phyloP scores from a whole-genome alignment of 2,888 invertebrate genomes.

The Odontothrips loti region DNA sequence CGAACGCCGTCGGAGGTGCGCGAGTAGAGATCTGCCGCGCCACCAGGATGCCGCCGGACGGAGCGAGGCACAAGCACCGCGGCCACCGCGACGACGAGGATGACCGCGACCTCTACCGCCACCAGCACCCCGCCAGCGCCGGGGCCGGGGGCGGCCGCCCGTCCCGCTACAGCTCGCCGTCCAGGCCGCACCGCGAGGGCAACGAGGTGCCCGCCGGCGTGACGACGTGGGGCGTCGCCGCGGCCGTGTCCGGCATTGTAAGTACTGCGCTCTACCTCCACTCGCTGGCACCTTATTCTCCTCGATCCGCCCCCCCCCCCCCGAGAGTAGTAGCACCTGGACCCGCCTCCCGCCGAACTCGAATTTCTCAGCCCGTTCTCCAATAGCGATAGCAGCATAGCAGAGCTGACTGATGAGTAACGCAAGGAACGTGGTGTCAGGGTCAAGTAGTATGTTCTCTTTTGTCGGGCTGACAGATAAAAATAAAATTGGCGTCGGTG shows the following conservation, averaged over 20 bases:
- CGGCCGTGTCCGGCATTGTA: background rate
- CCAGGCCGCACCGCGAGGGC: background rate
- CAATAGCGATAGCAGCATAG: too few species aligned
- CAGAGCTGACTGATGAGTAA: too few species aligned
- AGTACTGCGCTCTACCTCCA: background rate
- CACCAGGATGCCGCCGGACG: background rate
- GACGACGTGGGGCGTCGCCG: background rate
- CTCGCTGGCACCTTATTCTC: background rate
- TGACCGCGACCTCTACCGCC: background rate
- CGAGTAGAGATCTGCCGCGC: background rate
- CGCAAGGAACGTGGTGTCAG: too few species aligned
- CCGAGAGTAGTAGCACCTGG: too few species aligned
- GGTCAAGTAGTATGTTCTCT: too few species aligned
- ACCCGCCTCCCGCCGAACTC: too few species aligned
- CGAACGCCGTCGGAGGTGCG: background rate
- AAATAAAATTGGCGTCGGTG: too few species aligned
- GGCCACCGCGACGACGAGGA: background rate
- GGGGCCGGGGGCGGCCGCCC: background rate
- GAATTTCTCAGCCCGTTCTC: too few species aligned
- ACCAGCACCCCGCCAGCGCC: background rate
- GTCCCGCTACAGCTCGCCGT: constrained; percentile 7
- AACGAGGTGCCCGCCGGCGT: background rate
- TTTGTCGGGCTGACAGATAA: too few species aligned
- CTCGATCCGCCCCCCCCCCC: too few species aligned
- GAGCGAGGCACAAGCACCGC: background rate